Evolutionary conservation across 1,140 invertebrate species (phyloP).

Genomic region (Drosophila carrolli): DNA sequence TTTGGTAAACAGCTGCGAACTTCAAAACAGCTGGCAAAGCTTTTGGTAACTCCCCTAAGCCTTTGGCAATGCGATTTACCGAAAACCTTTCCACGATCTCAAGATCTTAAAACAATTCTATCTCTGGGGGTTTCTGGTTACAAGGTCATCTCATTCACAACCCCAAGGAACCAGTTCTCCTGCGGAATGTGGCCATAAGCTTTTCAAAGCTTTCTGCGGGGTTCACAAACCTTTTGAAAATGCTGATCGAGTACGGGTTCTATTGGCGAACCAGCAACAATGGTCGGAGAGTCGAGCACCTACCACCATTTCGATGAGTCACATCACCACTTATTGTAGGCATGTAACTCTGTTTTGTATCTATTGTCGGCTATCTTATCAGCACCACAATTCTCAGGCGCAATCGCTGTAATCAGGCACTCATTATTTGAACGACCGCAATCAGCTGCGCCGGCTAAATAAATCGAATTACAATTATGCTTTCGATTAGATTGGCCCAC

Average conservation of each 20-base stretch:
- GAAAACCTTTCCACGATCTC: neutral
- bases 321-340: neutral
- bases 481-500: slow-evolving; percentile 50
- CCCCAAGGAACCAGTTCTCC: slow-evolving; percentile 17
- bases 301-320: slow-evolving; percentile 10
- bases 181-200: slow-evolving; percentile 16
- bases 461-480: slow-evolving; percentile 61
- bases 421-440: slow-evolving; percentile 51
- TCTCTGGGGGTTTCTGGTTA: slow-evolving; percentile 6
- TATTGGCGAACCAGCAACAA: neutral
- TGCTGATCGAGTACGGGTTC: slow-evolving; percentile 1
- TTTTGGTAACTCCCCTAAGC: slow-evolving; percentile 18
- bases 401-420: slow-evolving; percentile 52
- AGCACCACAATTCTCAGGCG: neutral
- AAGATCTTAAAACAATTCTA: slow-evolving; percentile 7
- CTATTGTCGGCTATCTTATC: slow-evolving; percentile 32
- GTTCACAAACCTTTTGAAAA: slow-evolving; percentile 28
- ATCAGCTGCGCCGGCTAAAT: slow-evolving; percentile 28
- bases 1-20: slow-evolving; percentile 18
- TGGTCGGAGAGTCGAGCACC: too few species aligned
- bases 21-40: slow-evolving; percentile 59
- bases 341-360: slow-evolving; percentile 1
- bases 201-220: slow-evolving; percentile 21
- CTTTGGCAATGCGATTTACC: slow-evolving; percentile 11
- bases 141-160: slow-evolving; percentile 29